phyloP scores from a whole-genome alignment of 2,113 vertebrate species.

The Zosterops lateralis region DNA sequence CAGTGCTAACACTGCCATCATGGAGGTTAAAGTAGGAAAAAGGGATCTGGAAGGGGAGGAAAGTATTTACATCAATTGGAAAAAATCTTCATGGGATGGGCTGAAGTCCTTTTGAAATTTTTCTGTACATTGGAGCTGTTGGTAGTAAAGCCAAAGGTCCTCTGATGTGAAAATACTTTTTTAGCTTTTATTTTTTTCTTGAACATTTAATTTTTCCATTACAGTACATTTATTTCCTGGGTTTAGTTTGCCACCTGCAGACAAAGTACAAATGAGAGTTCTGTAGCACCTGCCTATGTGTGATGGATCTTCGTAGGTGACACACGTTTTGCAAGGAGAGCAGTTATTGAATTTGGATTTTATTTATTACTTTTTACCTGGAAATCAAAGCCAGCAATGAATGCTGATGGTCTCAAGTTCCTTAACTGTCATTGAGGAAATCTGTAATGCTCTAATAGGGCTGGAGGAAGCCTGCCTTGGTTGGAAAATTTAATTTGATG shows the following conservation, averaged over 20 bases:
- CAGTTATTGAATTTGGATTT: neutral
- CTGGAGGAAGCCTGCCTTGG: neutral
- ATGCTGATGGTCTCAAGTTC: neutral
- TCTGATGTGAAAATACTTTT: neutral
- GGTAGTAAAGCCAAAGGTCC: neutral
- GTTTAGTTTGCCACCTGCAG: constrained; percentile 65
- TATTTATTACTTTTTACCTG: constrained; percentile 24
- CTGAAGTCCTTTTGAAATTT: neutral
- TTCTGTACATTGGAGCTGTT: neutral
- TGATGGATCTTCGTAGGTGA: constrained; percentile 5
- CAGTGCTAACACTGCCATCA: neutral
- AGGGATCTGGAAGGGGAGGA: neutral
- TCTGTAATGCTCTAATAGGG: neutral
- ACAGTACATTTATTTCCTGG: constrained; percentile 6
- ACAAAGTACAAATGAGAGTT: constrained; percentile 20
- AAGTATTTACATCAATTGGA: neutral
- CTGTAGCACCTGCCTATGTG: neutral
- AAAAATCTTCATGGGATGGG: neutral
- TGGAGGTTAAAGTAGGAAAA: neutral
- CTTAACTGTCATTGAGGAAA: neutral
- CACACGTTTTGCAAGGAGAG: constrained; percentile 15
- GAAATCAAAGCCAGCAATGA: neutral
- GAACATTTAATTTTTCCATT: neutral
- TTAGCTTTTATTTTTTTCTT: neutral
- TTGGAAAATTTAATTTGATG: constrained; percentile 5